phyloP scores from a whole-genome alignment of 2,113 vertebrate species.

The Dipodomys spectabilis region DNA sequence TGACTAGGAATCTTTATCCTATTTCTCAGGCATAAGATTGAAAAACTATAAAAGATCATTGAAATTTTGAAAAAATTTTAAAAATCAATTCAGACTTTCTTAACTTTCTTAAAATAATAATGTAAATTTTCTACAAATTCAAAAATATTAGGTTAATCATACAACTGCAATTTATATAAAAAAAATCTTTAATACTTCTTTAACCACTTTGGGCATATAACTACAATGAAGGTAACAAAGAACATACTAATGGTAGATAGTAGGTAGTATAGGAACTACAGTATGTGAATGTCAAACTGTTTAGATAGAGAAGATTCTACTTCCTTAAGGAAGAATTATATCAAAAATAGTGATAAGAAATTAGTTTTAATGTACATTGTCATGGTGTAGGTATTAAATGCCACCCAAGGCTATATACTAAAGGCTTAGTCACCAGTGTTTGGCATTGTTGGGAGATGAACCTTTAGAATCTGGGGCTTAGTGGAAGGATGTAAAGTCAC shows the following conservation, averaged over 20 bases:
- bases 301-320: background rate
- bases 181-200: background rate
- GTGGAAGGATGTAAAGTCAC: background rate
- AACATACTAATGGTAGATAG: background rate
- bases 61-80: background rate
- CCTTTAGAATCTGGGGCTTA: background rate
- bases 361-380: background rate
- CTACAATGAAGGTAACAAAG: slow-evolving; percentile 11
- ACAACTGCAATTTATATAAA: slow-evolving; percentile 3
- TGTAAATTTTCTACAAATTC: slow-evolving; percentile 27
- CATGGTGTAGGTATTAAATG: background rate
- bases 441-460: background rate
- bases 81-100: background rate
- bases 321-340: background rate
- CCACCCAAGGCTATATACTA: background rate
- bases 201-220: background rate
- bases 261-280: background rate
- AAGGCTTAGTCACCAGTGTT: background rate
- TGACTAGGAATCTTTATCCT: slow-evolving; percentile 8
- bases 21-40: background rate
- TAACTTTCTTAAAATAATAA: background rate
- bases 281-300: background rate
- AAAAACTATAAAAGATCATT: background rate
- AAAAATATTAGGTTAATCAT: slow-evolving; percentile 30
- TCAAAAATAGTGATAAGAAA: slow-evolving; percentile 27